Conservation (phyloP, 2,888 invertebrate genomes). For the Quadroppia sp. region DNA sequence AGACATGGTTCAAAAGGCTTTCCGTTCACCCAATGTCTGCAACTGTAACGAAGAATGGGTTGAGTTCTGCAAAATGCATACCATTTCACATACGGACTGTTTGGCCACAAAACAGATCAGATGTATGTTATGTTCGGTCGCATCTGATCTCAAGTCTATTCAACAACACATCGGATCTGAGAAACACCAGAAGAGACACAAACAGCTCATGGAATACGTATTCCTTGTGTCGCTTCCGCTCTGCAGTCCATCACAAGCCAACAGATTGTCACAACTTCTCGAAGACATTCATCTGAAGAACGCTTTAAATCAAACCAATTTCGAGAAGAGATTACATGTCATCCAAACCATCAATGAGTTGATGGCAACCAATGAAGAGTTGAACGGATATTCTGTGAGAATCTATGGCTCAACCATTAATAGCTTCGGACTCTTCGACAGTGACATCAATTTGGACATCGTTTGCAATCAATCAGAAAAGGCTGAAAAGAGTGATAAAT, state of each 20-base stretch:
- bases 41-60: constrained; percentile 4
- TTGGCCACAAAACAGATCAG: not conserved
- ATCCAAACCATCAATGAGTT: constrained; percentile 4
- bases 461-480: constrained; percentile 1
- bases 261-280: not conserved
- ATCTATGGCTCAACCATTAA: constrained; percentile 53
- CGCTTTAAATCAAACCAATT: not conserved
- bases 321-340: not conserved
- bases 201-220: constrained; percentile 1
- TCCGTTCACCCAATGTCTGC: not conserved
- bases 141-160: constrained; percentile 20
- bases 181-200: not conserved
- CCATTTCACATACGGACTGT: constrained; percentile 14
- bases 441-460: constrained; percentile 55
- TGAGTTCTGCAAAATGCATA: constrained; percentile 13
- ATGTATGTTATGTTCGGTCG: not conserved
- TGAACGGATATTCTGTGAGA: not conserved
- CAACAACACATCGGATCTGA: constrained; percentile 3
- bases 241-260: not conserved
- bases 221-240: not conserved
- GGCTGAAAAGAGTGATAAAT: not conserved
- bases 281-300: not conserved
- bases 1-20: not conserved
- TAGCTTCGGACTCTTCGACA: constrained; percentile 53
- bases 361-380: not conserved